Evolutionary conservation across 2,888 invertebrate species (phyloP), one percentile per base, ranked within the genome.

Genomic region (Caenorhabditis sp.): DNA sequence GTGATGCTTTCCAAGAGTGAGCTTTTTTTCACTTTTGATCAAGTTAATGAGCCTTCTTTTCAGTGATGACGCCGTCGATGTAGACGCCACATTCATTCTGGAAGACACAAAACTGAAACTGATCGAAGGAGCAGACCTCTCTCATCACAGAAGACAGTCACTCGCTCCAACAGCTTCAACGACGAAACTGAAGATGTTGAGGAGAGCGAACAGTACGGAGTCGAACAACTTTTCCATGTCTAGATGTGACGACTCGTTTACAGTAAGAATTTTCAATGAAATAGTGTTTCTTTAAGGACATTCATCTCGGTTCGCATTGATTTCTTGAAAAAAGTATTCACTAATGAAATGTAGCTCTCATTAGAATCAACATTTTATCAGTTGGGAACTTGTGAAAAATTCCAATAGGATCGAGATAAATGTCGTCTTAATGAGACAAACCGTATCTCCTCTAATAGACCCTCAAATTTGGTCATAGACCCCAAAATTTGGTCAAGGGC

Each of bases 151-250:
- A 56, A 84, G 91, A 24, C 91, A 91, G 77, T 89, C 89, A 35
- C 68, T 91, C 24, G 91, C 90, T 19, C 88, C 90, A n/a, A 88
- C 90, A n/a, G 89, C 90, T 7, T 89, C 90, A 10, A 89, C 90
- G 10, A 87, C 90, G 12, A 91, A 90, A 70, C 59, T 88, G 75
- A 86, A 88, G 82, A 90, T 91, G 90, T 80, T 91, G 28, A 82
- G 91, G 24, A 28, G 91, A 56, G 91, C 91, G 12, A 92, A 92
- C 19, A 90, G 90, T 73, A 91, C 91, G 0, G 91, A 91, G 72
- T 88, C 85, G 49, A 90, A 91, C 49, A 82, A 82, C 35, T 64
- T 76, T 31, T 79, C 73, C 7, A 41, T 80, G 19, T 73, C 79
- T 12, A 61, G 84, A 28, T 75, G 75, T 54, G 84, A 80, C 35